phyloP scores from a whole-genome alignment of 1,140 invertebrate genomes.

The Acromyrmex charruanus region DNA sequence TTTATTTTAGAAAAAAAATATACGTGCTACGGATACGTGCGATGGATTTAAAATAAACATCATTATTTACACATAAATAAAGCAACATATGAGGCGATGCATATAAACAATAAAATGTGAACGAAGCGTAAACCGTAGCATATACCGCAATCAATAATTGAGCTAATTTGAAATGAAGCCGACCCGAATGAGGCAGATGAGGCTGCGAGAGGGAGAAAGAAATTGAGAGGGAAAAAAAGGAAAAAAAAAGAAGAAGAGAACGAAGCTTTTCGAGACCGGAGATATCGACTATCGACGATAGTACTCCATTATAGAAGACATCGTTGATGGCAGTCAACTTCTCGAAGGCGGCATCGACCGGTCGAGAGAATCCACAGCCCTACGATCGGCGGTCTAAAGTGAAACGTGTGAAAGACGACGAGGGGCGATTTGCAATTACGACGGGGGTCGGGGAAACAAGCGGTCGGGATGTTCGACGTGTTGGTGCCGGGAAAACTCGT shows the following conservation, averaged over 20 bases:
- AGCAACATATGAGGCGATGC: background rate
- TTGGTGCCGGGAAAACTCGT: constrained; percentile 73
- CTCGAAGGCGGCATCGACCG: constrained; percentile 65
- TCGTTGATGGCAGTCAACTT: constrained; percentile 59
- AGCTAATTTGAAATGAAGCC: background rate
- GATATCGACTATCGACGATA: constrained; percentile 55
- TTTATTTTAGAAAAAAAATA: background rate
- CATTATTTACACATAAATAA: background rate
- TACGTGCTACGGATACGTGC: background rate
- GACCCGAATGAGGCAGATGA: constrained; percentile 10
- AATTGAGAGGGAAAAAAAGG: background rate
- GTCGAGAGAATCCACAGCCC: background rate
- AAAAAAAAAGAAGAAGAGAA: constrained; percentile 12
- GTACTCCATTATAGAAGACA: constrained; percentile 74
- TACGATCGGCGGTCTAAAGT: constrained; percentile 34
- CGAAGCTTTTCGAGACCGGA: constrained; percentile 19
- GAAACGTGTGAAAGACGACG: constrained; percentile 23
- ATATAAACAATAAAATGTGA: background rate
- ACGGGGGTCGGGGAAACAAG: constrained; percentile 58
- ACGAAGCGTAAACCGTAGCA: background rate
- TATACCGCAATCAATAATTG: constrained; percentile 25
- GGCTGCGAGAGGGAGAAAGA: background rate
- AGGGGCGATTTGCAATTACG: constrained; percentile 54
- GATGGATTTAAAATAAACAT: background rate
- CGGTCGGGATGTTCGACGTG: constrained; percentile 80